Percentiles rank a stretch among this genome's conserved stretches.
Conservation (phyloP, 37 sponge, comb jelly and placozoan species). For the Theonella swinhoei region DNA sequence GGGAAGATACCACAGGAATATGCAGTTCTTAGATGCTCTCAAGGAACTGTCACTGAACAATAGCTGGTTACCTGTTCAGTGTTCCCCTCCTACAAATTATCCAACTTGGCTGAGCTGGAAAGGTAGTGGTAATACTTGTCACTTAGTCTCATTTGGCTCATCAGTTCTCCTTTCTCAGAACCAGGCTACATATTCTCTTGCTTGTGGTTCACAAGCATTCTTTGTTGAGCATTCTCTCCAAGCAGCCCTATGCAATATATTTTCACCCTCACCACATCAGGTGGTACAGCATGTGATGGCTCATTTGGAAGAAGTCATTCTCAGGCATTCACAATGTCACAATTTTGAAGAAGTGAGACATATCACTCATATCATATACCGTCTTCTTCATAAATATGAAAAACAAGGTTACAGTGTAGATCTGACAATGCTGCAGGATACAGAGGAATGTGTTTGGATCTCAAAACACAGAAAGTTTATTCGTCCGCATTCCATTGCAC, state of each 20-base stretch:
- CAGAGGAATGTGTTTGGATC: conserved; percentile 39
- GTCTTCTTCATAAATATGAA: neutral
- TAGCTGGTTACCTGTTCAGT: conserved; percentile 51
- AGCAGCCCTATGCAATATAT: neutral
- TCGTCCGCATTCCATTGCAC: conserved; percentile 9
- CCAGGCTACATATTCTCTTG: neutral
- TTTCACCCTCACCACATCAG: neutral
- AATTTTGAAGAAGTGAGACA: neutral
- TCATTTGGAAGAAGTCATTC: neutral
- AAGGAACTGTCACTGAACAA: neutral
- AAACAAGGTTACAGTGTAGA: neutral
- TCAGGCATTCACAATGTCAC: neutral
- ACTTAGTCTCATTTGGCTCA: conserved; percentile 16
- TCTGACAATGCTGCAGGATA: neutral
- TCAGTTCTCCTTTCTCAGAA: conserved; percentile 2
- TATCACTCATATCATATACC: neutral
- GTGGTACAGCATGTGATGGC: neutral
- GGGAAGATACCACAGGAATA: neutral
- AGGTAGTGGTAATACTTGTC: conserved; percentile 22
- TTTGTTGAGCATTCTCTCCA: neutral
- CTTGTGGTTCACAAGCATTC: conserved; percentile 51
- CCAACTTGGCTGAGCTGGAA: conserved; percentile 43
- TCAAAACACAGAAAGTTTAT: conserved; percentile 35
- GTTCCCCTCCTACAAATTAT: conserved; percentile 22
- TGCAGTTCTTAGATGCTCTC: conserved; percentile 7